These are phyloP conservation scores for Eulithis testata DNA, from an alignment of 2,888 invertebrate genomes.

Conservation along the genomic window DNA sequence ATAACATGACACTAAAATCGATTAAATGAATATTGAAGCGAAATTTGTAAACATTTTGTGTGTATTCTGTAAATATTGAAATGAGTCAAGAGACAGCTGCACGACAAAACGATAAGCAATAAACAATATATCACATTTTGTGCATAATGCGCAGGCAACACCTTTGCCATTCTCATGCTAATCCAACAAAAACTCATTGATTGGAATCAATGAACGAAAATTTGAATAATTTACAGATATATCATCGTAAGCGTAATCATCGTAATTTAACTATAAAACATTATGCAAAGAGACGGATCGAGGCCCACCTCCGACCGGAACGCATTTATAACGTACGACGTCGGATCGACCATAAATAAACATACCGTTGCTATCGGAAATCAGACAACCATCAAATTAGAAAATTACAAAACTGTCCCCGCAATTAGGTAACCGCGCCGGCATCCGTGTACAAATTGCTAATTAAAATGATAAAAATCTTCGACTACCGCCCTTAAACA, in stretches of 20 bases:
- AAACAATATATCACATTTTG: constrained; percentile 53
- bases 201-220: constrained; percentile 61
- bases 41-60: constrained; percentile 14
- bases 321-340: constrained; percentile 8
- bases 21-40: constrained; percentile 11
- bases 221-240: constrained; percentile 74
- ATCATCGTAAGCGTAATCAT: constrained; percentile 63
- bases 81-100: constrained; percentile 48
- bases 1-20: constrained; percentile 10
- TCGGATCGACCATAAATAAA: constrained; percentile 25
- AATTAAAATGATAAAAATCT: constrained; percentile 61
- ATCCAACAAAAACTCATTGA: constrained; percentile 68
- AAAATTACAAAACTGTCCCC: constrained; percentile 58
- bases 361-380: constrained; percentile 42
- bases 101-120: constrained; percentile 40
- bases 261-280: constrained; percentile 56
- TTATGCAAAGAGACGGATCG: constrained; percentile 40
- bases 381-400: constrained; percentile 53
- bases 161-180: constrained; percentile 69
- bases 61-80: constrained; percentile 33
- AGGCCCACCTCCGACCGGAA: constrained; percentile 16
- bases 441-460: constrained; percentile 72
- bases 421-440: constrained; percentile 56
- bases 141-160: constrained; percentile 45
- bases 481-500: constrained; percentile 51